These are phyloP conservation scores for Albula glossodonta DNA, from an alignment of 2,113 vertebrate genomes.

Conservation along the genomic window DNA sequence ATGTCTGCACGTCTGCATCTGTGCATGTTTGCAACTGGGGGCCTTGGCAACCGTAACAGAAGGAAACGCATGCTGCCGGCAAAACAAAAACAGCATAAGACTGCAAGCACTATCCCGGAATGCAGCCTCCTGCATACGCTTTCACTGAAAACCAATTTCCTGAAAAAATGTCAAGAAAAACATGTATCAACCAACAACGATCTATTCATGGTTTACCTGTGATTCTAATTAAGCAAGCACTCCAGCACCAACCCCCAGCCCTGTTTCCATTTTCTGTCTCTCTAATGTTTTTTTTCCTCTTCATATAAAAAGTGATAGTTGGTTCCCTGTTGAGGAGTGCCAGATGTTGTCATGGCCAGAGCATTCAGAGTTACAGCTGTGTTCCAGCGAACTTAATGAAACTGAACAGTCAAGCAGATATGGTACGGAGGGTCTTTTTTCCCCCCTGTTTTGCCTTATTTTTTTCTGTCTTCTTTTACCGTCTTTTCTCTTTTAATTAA, in stretches of 20 bases:
- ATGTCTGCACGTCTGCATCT: background rate
- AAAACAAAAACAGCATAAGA: conserved; percentile 39
- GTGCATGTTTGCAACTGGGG: conserved; percentile 28
- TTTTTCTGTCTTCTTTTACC: background rate
- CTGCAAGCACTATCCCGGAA: conserved; percentile 42
- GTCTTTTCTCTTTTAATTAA: conserved; percentile 19
- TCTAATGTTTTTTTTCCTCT: background rate
- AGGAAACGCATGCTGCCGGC: conserved; percentile 48
- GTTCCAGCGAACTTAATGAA: conserved; percentile 23
- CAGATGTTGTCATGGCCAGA: conserved; percentile 29
- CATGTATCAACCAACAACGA: background rate
- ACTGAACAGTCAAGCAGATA: conserved; percentile 4
- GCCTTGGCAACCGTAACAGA: conserved; percentile 41
- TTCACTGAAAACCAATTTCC: conserved; percentile 12
- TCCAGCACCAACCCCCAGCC: conserved; percentile 31
- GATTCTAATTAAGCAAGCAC: conserved; percentile 48
- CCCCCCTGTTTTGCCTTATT: conserved; percentile 30
- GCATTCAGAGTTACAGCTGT: conserved; percentile 20
- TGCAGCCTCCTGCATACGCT: conserved; percentile 49
- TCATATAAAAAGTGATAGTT: background rate
- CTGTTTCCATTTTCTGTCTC: background rate
- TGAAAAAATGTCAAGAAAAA: background rate
- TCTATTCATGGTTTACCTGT: conserved; percentile 39
- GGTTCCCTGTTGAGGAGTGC: conserved; percentile 7
- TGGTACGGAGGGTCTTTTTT: conserved; percentile 14